Evolutionary conservation across 2,113 vertebrate species (phyloP).

Genomic region (Heterotilapia buettikoferi): DNA sequence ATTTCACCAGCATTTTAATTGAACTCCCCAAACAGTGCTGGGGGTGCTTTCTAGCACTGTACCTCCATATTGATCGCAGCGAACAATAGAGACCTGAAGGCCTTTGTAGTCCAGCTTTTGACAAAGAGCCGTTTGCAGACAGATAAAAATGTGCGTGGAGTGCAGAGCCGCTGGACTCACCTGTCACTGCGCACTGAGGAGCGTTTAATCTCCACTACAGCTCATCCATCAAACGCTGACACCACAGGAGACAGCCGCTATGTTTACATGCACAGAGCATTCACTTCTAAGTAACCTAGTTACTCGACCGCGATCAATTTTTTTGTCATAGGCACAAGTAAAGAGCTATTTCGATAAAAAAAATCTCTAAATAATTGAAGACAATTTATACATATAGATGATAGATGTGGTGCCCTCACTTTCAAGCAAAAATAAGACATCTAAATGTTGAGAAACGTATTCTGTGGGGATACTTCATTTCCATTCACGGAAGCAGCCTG

Average conservation of each 20-base stretch:
- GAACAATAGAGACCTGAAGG: conserved; percentile 24
- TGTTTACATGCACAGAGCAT: conserved; percentile 3
- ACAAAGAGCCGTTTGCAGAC: conserved; percentile 10
- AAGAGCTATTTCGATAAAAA: neutral
- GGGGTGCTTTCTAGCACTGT: neutral
- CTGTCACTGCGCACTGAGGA: conserved; percentile 27
- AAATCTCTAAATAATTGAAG: neutral
- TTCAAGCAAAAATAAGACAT: neutral
- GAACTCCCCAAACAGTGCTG: neutral
- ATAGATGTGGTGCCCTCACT: neutral
- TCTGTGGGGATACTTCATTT: neutral
- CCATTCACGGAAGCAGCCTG: neutral
- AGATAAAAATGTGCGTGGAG: neutral
- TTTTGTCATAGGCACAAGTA: neutral
- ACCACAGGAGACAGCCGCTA: conserved; percentile 24
- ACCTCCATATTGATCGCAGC: conserved; percentile 24
- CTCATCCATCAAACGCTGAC: conserved; percentile 48
- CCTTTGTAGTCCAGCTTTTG: conserved; percentile 18
- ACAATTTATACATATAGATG: neutral
- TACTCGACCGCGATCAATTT: neutral
- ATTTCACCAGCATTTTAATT: neutral
- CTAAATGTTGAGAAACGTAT: neutral
- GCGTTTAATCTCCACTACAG: conserved; percentile 32
- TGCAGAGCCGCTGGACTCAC: conserved; percentile 10
- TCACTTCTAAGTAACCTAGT: conserved; percentile 10